phyloP scores from a whole-genome alignment of 2,888 invertebrate genomes.

The Amiota minor region DNA sequence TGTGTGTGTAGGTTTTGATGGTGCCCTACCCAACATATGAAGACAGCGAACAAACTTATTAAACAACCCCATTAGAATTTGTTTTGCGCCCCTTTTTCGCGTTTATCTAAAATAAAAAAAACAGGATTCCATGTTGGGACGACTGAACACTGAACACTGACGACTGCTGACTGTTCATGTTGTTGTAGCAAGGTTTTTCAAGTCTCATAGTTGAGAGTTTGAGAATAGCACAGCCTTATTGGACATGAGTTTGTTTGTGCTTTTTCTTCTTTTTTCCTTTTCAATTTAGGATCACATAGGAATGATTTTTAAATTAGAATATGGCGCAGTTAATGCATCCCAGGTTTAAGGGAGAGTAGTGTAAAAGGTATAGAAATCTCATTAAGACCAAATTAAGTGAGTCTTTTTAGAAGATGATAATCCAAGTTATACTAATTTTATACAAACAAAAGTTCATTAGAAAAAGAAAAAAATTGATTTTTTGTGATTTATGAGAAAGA shows the following conservation, averaged over 20 bases:
- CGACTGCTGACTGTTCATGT: neutral
- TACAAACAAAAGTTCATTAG: too few species aligned
- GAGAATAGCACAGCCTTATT: conserved; percentile 1
- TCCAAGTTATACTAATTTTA: too few species aligned
- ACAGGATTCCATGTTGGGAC: conserved; percentile 27
- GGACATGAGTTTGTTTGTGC: neutral
- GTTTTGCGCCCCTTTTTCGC: conserved; percentile 33
- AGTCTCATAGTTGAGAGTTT: neutral
- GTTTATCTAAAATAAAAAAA: conserved; percentile 49
- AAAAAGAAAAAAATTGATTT: too few species aligned
- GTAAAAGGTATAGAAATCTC: too few species aligned
- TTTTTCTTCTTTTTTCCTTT: neutral
- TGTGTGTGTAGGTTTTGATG: neutral
- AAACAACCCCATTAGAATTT: conserved; percentile 60
- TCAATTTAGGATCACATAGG: neutral
- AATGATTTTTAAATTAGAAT: conserved; percentile 3
- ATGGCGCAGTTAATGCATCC: too few species aligned
- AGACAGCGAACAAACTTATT: conserved; percentile 44
- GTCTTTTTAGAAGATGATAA: too few species aligned
- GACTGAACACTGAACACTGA: neutral
- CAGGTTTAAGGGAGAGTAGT: too few species aligned
- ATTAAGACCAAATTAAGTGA: too few species aligned
- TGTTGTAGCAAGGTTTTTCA: neutral
- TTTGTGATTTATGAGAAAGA: too few species aligned
- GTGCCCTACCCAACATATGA: neutral